Evolutionary conservation across 2,797 vertebrate species (phyloP).

Genomic region (Yasuhikotakia modesta): DNA sequence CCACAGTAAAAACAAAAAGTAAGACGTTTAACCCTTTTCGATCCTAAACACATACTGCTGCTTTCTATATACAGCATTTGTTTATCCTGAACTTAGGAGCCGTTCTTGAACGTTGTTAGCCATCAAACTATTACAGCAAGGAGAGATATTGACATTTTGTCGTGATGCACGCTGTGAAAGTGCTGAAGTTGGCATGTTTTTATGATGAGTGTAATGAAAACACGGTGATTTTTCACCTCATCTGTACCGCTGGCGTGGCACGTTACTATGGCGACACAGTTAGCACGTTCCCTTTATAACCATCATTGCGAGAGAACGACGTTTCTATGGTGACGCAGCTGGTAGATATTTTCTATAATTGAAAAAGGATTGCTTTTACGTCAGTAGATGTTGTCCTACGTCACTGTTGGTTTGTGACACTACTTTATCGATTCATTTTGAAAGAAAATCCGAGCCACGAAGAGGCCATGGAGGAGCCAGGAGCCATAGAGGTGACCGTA

Average conservation of each 20-base stretch:
- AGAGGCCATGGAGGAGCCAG: conserved; percentile 80
- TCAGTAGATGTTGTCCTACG: background rate
- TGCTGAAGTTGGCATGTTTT: background rate
- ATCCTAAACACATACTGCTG: background rate
- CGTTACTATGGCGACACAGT: conserved; percentile 22
- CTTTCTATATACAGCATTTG: background rate
- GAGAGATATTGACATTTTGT: background rate
- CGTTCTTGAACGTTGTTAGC: background rate
- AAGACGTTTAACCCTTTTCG: conserved; percentile 8
- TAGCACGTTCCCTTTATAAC: background rate
- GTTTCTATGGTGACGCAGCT: background rate
- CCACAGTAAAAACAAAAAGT: conserved; percentile 10
- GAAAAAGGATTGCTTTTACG: background rate
- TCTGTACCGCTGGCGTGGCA: background rate
- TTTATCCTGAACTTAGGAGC: background rate
- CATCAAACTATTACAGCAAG: background rate
- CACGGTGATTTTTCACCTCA: background rate
- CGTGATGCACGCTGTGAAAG: background rate
- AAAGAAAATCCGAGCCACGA: background rate
- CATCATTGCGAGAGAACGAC: background rate
- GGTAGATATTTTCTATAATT: background rate
- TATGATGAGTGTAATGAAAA: background rate
- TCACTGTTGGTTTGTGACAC: background rate
- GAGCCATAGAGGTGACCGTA: conserved; percentile 87
- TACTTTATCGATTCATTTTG: background rate